Evolutionary conservation across 2,113 vertebrate species (phyloP), one percentile per base, ranked within the genome.

Genomic region (Psettodes erumei): DNA sequence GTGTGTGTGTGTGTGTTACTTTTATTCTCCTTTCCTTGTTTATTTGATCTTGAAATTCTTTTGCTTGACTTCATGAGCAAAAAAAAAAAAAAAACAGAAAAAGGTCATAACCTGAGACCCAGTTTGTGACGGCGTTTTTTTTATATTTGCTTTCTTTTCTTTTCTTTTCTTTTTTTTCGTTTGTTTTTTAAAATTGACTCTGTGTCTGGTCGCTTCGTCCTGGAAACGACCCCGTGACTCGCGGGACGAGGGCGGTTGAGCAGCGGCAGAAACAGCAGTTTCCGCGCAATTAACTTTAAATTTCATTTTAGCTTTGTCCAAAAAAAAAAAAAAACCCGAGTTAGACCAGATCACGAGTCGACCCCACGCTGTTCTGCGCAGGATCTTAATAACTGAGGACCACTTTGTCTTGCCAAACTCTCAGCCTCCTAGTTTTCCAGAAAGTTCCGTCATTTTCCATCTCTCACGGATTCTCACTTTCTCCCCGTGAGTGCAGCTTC

Each of bases 401-500:
- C 8, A 42, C 5, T 55, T 19, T 43, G 18, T 56, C 11, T 38
- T 40, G 13, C 25, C 10, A 16, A 35, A 62, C 27, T 65, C 30
- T 21, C 0, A 28, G n/a, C 15, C 12, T 61, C 0, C 11, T 40
- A n/a, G 11, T 2, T 48, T 2, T 28, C 4, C 45, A 25, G 18
- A 53, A 27, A 48, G 48, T 68, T 55, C 55, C 67, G 27, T 45
- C 0, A 62, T 53, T 61, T 62, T n/a, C 35, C 1, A 0, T 38
- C 19, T 28, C 28, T 43, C 16, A 4, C 19, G 9, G 23, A 43
- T 8, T 48, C 30, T 48, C 54, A 60, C 37, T 88, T 87, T 85
- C 47, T 65, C 37, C 66, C 68, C 35, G 56, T 63, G 3, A 58
- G 33, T 50, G 30, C 82, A 97, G 96, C 38, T 97, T 97, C 85